Evolutionary conservation across 2,797 vertebrate genomes (phyloP).

Genomic region (Cuculus canorus): DNA sequence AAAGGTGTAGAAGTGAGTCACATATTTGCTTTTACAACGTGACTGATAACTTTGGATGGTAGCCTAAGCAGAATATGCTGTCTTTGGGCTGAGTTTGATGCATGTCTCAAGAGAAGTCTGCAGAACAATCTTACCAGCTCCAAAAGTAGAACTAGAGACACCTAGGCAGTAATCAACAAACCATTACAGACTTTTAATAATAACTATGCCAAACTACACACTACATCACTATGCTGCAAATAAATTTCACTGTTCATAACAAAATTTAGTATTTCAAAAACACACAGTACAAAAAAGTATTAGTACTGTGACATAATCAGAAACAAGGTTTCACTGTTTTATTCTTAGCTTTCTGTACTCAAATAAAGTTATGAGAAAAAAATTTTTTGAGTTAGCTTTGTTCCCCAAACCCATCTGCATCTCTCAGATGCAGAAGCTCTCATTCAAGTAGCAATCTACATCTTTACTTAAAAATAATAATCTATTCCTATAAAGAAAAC

Average conservation of each 20-base stretch:
- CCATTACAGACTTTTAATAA: not conserved
- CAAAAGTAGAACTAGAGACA: not conserved
- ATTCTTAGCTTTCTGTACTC: not conserved
- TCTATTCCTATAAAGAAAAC: not conserved
- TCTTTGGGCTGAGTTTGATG: not conserved
- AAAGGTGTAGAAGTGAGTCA: not conserved
- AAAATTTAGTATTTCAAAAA: not conserved
- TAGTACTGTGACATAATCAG: not conserved
- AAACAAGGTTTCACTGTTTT: not conserved
- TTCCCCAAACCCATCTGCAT: not conserved
- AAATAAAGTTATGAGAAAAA: not conserved
- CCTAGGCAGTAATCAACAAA: not conserved
- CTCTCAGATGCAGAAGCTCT: not conserved
- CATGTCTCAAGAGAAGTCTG: not conserved
- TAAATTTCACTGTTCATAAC: not conserved
- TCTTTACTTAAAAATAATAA: not conserved
- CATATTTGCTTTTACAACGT: not conserved
- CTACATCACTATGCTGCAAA: not conserved
- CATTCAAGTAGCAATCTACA: not conserved
- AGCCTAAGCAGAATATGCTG: not conserved
- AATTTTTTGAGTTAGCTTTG: not conserved
- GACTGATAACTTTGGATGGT: not conserved
- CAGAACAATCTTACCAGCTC: not conserved
- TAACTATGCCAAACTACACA: not conserved
- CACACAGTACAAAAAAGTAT: not conserved